phyloP scores from a whole-genome alignment of 1,140 invertebrate genomes.

The Drepana arcuata region DNA sequence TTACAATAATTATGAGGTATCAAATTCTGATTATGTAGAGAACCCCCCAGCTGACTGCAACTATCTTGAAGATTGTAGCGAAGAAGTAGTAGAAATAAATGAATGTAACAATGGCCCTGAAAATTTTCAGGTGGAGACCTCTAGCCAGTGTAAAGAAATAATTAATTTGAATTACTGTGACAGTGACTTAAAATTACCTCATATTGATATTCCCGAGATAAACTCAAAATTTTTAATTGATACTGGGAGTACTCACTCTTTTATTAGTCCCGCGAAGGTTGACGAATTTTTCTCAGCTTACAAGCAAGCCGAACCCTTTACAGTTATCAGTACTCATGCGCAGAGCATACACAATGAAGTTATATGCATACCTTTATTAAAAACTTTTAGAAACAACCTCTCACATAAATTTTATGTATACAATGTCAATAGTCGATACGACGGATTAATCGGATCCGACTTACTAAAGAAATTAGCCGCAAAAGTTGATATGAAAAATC shows the following conservation, averaged over 20 bases:
- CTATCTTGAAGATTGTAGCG: too few relatives aligned
- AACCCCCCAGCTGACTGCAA: too few relatives aligned
- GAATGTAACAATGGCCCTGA: too few relatives aligned
- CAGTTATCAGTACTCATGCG: slow-evolving; percentile 6
- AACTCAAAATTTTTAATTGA: slow-evolving; percentile 7
- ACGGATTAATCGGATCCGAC: slow-evolving; percentile 22
- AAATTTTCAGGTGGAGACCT: slow-evolving; percentile 1
- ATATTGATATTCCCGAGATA: slow-evolving; percentile 5
- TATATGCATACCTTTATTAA: not conserved
- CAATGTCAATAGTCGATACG: slow-evolving; percentile 13
- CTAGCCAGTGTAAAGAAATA: not conserved
- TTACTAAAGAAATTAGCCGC: slow-evolving; percentile 1
- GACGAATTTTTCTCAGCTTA: slow-evolving; percentile 3
- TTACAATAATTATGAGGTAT: too few relatives aligned
- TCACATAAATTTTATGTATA: slow-evolving; percentile 12
- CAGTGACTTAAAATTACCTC: slow-evolving; percentile 2
- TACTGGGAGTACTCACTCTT: slow-evolving; percentile 7
- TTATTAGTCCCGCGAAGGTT: slow-evolving; percentile 5
- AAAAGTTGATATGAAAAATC: slow-evolving; percentile 1
- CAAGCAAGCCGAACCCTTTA: slow-evolving; percentile 3
- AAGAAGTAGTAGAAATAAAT: too few relatives aligned
- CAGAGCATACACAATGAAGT: slow-evolving; percentile 1
- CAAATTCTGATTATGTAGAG: too few relatives aligned
- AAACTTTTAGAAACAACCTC: slow-evolving; percentile 1
- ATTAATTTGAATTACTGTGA: slow-evolving; percentile 6